Conservation (phyloP, 2,888 invertebrate species). For the Parnassius smintheus region DNA sequence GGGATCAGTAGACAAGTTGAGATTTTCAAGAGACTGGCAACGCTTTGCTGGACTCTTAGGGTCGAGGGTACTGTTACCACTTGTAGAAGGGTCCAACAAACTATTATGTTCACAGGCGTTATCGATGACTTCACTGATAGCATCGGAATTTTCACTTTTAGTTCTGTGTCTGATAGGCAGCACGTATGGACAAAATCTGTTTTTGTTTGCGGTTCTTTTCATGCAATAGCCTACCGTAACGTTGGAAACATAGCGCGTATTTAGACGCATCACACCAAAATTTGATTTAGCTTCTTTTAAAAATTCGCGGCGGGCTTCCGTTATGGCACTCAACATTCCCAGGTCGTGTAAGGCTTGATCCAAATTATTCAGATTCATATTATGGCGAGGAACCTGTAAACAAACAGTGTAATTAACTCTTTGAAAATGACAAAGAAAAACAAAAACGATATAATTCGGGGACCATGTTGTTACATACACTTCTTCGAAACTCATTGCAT, state of each 20-base stretch:
- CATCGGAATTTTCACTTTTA: conserved; percentile 83
- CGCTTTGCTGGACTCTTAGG: conserved; percentile 74
- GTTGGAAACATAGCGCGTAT: conserved; percentile 83
- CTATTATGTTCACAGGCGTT: conserved; percentile 56
- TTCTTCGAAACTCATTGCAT: conserved; percentile 66
- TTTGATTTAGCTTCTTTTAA: conserved; percentile 75
- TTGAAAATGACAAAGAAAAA: conserved; percentile 21
- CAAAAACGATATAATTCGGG: conserved; percentile 13
- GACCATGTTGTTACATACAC: conserved; percentile 45
- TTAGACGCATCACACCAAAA: conserved; percentile 77
- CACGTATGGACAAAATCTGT: conserved; percentile 82
- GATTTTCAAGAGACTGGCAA: conserved; percentile 83
- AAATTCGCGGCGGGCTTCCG: conserved; percentile 80
- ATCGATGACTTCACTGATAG: conserved; percentile 61
- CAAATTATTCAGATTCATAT: conserved; percentile 78
- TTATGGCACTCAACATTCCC: conserved; percentile 82
- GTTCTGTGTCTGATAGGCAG: conserved; percentile 81
- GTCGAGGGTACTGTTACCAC: conserved; percentile 53
- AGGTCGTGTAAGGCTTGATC: conserved; percentile 82
- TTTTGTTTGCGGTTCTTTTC: conserved; percentile 75
- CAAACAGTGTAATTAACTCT: conserved; percentile 53
- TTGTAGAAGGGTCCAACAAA: conserved; percentile 68
- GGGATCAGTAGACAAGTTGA: conserved; percentile 68
- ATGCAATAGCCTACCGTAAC: conserved; percentile 83
- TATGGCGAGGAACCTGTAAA: conserved; percentile 67